These are phyloP conservation scores for Agrotis segetum DNA, from an alignment of 2,888 invertebrate genomes.

Conservation along the genomic window DNA sequence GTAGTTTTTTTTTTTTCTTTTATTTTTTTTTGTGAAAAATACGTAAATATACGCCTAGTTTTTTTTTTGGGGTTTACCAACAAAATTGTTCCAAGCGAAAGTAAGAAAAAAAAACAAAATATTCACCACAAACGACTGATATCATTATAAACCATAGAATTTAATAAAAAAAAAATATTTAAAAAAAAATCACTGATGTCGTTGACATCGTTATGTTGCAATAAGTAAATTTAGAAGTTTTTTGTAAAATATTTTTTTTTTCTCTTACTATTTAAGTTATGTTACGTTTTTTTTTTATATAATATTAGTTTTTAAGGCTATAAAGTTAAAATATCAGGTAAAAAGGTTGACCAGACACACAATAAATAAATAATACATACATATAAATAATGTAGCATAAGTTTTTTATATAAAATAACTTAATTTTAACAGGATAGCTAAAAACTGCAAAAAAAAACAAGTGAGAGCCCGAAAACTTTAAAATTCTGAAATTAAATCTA, in stretches of 20 bases:
- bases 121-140: conserved; percentile 78
- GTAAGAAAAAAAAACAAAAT: conserved; percentile 51
- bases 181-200: conserved; percentile 72
- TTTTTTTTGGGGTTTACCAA: conserved; percentile 54
- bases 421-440: conserved; percentile 2
- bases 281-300: conserved; percentile 39
- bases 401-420: conserved; percentile 22
- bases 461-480: neutral
- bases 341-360: conserved; percentile 47
- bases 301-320: conserved; percentile 50
- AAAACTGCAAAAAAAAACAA: neutral
- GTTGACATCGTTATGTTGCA: conserved; percentile 82
- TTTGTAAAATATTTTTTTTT: conserved; percentile 78
- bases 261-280: conserved; percentile 57
- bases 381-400: conserved; percentile 46
- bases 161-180: conserved; percentile 58
- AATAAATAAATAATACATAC: conserved; percentile 42
- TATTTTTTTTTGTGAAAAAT: conserved; percentile 40
- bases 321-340: conserved; percentile 36
- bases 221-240: conserved; percentile 80
- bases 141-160: conserved; percentile 68
- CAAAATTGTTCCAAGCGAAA: conserved; percentile 53
- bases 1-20: neutral
- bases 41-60: conserved; percentile 21
- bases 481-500: neutral